A percentile compares a stretch with the other conserved stretches of the same genome.
Conservation (phyloP, 2,888 invertebrate species). For the Tetanocera ferruginea region DNA sequence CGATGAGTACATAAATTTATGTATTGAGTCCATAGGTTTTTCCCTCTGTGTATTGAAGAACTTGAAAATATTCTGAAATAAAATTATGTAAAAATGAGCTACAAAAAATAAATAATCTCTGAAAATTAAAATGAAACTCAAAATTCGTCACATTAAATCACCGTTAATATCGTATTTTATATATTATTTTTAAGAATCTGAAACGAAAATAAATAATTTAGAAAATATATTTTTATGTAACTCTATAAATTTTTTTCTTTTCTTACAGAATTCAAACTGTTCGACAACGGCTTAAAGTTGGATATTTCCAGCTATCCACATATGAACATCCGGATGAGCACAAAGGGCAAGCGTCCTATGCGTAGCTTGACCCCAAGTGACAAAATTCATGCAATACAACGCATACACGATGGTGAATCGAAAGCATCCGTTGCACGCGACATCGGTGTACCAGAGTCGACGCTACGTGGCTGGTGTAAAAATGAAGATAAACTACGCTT, state of each 20-base stretch:
- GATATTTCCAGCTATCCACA: slow-evolving; percentile 69
- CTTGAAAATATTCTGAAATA: no score
- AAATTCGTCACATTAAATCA: no score
- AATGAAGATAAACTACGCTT: slow-evolving; percentile 83
- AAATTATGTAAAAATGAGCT: no score
- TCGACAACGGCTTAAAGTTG: slow-evolving; percentile 68
- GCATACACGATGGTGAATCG: slow-evolving; percentile 87
- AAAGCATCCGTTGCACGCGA: slow-evolving; percentile 89
- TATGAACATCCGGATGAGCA: slow-evolving; percentile 73
- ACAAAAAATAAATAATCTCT: no score
- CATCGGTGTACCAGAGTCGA: slow-evolving; percentile 89
- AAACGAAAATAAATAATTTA: no score
- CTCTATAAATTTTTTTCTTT: slow-evolving; percentile 36
- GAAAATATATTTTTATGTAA: no score
- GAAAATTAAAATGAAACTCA: no score
- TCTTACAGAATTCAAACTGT: slow-evolving; percentile 66
- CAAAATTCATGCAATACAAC: slow-evolving; percentile 84
- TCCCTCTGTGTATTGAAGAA: no score
- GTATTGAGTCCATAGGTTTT: no score
- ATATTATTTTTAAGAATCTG: no score
- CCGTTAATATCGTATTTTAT: no score
- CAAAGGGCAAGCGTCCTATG: slow-evolving; percentile 84
- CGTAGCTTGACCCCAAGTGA: slow-evolving; percentile 82
- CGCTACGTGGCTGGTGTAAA: slow-evolving; percentile 89
- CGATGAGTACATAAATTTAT: no score